Evolutionary conservation across 2,888 invertebrate genomes (phyloP), one percentile per base, ranked within the genome.

Genomic region (Troides aeacus): DNA sequence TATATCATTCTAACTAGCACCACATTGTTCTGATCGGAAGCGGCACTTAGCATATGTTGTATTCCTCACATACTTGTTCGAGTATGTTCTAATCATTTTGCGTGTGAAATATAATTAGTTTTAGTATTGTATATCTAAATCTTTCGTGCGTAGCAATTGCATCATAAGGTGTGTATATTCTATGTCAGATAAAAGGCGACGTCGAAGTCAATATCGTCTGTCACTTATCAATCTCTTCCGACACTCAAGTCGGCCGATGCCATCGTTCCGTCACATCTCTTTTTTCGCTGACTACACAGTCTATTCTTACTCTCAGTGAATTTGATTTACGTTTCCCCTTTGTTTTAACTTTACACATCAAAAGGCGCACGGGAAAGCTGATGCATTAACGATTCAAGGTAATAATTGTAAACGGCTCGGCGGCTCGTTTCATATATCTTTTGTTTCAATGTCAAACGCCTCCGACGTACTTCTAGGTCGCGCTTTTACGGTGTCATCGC

Each of bases 401-500:
- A 56, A 64, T 53, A 61, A 21, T 64, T 61, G 53, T 61, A 60
- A 64, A 61, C 17, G 64, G 15, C 58, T 24, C 63, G 17, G n/a
- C 30, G 12, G 39, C 24, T 36, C 42, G 42, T 69, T 69, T 42
- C 18, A 39, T 50, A 56, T 61, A 64, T 69, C 64, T 56, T 64
- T 64, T 69, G 50, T 69, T 61, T 60, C 61, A 64, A 56, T 64
- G 69, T 69, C 64, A 64, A 64, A 64, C 60, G 57, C 24, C 62
- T 62, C 67, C 18, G 62, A 6, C 18, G 17, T 56, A 57, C 24
- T n/a, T 21, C 36, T 18, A 23, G 62, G 58, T 57, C 56, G 60
- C 18, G 18, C 53, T 39, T 64, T 68, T 56, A 69, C 69, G 60
- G 61, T 69, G 64, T 64, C 69, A 53, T 61, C 69, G 69, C 64